Percentiles rank a stretch among this genome's conserved stretches.
Conservation (phyloP, 2,797 vertebrate species). For the Phataginus tricuspis region DNA sequence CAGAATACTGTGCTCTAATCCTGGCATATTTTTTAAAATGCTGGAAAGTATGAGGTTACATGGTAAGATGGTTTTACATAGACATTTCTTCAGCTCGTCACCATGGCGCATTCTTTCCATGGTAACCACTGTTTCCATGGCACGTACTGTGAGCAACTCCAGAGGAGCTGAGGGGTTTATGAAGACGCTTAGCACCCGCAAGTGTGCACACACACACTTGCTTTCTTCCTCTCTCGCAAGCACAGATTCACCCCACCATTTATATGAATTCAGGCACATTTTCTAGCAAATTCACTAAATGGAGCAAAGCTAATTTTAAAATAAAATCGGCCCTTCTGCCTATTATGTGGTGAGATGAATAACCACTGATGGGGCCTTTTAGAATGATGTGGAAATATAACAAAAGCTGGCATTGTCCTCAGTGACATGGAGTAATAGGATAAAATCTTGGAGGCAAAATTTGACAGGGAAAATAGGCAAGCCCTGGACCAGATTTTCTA, state of each 20-base stretch:
- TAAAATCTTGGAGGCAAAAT: slow-evolving; percentile 60
- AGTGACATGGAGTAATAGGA: slow-evolving; percentile 61
- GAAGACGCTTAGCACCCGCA: slow-evolving; percentile 73
- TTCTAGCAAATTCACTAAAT: slow-evolving; percentile 76
- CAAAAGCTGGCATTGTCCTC: slow-evolving; percentile 52
- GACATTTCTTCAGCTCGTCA: slow-evolving; percentile 77
- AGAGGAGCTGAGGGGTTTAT: slow-evolving; percentile 81
- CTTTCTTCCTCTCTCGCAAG: neutral
- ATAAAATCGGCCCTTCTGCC: slow-evolving; percentile 71
- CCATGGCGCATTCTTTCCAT: slow-evolving; percentile 85
- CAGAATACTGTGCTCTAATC: slow-evolving; percentile 62
- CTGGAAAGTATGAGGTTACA: slow-evolving; percentile 59
- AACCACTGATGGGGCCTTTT: slow-evolving; percentile 73
- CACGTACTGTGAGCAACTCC: slow-evolving; percentile 73
- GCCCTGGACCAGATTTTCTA: slow-evolving; percentile 45
- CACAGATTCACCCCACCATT: slow-evolving; percentile 43
- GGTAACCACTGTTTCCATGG: slow-evolving; percentile 87
- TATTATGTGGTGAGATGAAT: slow-evolving; percentile 71
- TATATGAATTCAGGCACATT: slow-evolving; percentile 73
- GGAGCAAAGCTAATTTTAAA: slow-evolving; percentile 66
- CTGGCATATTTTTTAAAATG: slow-evolving; percentile 68
- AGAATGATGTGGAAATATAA: slow-evolving; percentile 64
- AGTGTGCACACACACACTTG: slow-evolving; percentile 28
- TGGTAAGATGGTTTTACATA: slow-evolving; percentile 72
- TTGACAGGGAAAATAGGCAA: slow-evolving; percentile 46